These are phyloP conservation scores for Tiaroga cobitis DNA, from an alignment of 2,797 vertebrate genomes.

Conservation along the genomic window DNA sequence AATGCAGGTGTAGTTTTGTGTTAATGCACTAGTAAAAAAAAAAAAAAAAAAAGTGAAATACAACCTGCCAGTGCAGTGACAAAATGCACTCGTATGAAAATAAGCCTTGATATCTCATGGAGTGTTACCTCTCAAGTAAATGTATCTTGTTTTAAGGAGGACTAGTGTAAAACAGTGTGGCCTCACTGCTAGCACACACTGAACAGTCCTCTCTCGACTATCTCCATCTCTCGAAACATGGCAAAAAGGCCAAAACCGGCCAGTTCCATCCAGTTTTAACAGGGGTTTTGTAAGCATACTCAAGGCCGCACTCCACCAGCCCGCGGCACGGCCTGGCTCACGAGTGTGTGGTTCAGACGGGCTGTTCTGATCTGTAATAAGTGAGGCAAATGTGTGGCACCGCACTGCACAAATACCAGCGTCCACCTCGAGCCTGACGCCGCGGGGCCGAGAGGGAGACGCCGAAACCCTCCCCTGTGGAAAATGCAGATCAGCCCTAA, in stretches of 20 bases:
- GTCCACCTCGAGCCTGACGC: slow-evolving; percentile 69
- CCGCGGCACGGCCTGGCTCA: background rate
- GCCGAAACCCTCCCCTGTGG: slow-evolving; percentile 69
- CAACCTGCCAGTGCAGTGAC: background rate
- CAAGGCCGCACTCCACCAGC: background rate
- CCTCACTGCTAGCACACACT: too few relatives aligned
- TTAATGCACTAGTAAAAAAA: background rate
- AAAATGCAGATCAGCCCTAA: slow-evolving; percentile 75
- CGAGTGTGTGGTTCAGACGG: slow-evolving; percentile 21
- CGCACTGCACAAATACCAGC: slow-evolving; percentile 71
- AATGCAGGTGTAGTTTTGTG: background rate
- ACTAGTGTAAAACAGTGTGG: background rate
- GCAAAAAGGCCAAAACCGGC: background rate
- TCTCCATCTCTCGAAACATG: background rate
- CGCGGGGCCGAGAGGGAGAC: slow-evolving; percentile 55
- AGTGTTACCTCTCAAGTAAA: background rate
- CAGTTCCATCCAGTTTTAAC: background rate
- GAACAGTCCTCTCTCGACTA: background rate
- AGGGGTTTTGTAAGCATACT: background rate
- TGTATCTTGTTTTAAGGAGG: background rate
- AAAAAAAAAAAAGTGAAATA: background rate
- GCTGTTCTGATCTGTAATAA: slow-evolving; percentile 50
- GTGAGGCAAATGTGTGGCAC: slow-evolving; percentile 44
- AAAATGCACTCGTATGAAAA: background rate
- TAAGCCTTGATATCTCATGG: background rate